Percentiles rank a stretch among this genome's conserved stretches.
phyloP scores from a whole-genome alignment of 2,113 vertebrate species.

The Microtus ochrogaster region DNA sequence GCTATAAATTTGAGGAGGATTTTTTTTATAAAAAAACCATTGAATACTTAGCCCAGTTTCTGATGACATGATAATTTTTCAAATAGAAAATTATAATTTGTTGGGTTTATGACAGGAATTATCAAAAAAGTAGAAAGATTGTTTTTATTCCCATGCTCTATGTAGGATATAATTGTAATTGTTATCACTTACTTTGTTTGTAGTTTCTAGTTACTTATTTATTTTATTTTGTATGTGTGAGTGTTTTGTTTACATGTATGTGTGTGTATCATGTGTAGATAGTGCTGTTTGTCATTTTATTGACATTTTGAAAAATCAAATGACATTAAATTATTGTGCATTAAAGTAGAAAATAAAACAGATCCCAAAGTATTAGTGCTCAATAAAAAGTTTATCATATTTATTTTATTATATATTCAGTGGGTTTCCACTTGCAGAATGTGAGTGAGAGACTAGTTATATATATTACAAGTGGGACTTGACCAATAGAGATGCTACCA shows the following conservation, averaged over 20 bases:
- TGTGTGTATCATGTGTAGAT: neutral
- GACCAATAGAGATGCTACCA: neutral
- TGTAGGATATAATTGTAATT: slow-evolving; percentile 9
- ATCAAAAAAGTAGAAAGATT: neutral
- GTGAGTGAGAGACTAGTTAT: neutral
- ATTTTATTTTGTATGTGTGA: slow-evolving; percentile 44
- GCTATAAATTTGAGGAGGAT: neutral
- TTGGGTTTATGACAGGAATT: slow-evolving; percentile 55
- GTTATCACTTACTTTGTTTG: slow-evolving; percentile 36
- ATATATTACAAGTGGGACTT: neutral
- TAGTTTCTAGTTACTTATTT: slow-evolving; percentile 31
- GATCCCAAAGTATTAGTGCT: neutral
- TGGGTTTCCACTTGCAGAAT: neutral
- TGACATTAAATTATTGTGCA: slow-evolving; percentile 3
- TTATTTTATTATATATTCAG: neutral
- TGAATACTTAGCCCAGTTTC: neutral
- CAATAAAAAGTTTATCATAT: neutral
- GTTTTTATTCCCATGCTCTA: neutral
- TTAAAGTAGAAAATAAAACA: neutral
- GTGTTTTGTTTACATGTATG: neutral
- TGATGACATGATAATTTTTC: slow-evolving; percentile 30
- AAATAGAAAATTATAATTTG: slow-evolving; percentile 41
- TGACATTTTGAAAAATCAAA: neutral
- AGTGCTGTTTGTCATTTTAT: neutral
- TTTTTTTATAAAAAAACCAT: neutral